phyloP scores from a whole-genome alignment of 2,797 vertebrate species.

The Eidolon dupreanum region DNA sequence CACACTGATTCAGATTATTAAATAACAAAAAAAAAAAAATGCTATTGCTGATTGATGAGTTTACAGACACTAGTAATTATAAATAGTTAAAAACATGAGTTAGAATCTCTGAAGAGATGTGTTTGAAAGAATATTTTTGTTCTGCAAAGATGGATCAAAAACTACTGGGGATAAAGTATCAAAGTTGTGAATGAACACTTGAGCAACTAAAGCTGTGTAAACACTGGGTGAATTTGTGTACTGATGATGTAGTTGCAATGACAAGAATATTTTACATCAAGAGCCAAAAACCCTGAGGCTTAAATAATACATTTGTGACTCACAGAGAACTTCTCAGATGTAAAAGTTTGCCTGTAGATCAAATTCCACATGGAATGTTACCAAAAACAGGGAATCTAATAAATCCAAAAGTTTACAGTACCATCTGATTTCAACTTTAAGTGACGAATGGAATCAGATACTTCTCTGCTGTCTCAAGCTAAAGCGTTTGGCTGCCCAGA shows the following conservation, averaged over 20 bases:
- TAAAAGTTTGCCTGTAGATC: neutral
- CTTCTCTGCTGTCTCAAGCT: neutral
- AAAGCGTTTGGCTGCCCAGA: neutral
- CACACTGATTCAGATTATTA: neutral
- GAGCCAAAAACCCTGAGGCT: neutral
- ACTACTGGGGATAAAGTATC: neutral
- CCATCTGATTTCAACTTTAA: neutral
- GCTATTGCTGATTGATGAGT: neutral
- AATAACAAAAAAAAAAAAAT: neutral
- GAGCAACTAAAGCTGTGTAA: neutral
- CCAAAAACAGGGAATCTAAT: neutral
- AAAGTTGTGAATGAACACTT: neutral
- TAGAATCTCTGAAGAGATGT: neutral
- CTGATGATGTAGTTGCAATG: neutral
- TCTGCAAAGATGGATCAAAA: neutral
- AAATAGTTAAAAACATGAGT: neutral
- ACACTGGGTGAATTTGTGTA: neutral
- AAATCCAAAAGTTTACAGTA: neutral
- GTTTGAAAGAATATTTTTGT: neutral
- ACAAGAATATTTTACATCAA: neutral
- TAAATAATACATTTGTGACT: neutral
- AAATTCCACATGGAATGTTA: neutral
- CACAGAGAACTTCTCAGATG: neutral
- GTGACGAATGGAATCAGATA: neutral
- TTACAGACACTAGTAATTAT: neutral